Evolutionary conservation across 2,888 invertebrate genomes (phyloP), one percentile per base, ranked within the genome.

Genomic region (Caradrina kadenii): DNA sequence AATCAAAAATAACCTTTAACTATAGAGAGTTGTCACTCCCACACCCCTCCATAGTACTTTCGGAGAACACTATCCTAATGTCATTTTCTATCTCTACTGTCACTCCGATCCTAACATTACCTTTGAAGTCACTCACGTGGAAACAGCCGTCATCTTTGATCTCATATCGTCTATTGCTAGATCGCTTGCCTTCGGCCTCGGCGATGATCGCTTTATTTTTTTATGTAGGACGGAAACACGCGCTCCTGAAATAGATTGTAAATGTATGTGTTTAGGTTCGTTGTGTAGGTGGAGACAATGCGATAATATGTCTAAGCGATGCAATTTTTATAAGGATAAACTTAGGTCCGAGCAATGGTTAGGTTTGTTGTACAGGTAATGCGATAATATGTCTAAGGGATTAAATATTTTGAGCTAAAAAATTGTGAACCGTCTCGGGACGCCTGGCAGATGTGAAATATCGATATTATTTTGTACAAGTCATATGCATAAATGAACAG

Each of bases 161-260:
- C 69, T 63, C 11, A 52, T 45, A 45, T 31, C 58, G 58, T 78
- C 11, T 81, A 31, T 60, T 63, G 50, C 21, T 17, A 50, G 15
- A 35, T 56, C 62, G 31, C 63, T 73, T 35, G 63, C 31, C 42
- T 48, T 48, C 48, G 55, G 42, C 59, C 55, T 59, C 73, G 61
- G 22, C 10, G 22, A 19, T 21, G 52, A 49, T 55, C 19, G 56
- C 15, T 52, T 52, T 53, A 22, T 80, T 68, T 67, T 55, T 50
- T 69, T 19, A 63, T 56, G 31, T 65, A 7, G 15, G 48, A 68
- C 69, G 64, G 69, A 73, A 73, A 54, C 58, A 50, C 19, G 54
- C 2, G 26, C 8, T 2, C 56, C 66, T 48, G 42, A 69, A 79
- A 80, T 77, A 73, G 69, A 69, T 53, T 73, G 63, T 61, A 56